Evolutionary conservation across 2,113 vertebrate species (phyloP).

Genomic region (Mandrillus leucophaeus): DNA sequence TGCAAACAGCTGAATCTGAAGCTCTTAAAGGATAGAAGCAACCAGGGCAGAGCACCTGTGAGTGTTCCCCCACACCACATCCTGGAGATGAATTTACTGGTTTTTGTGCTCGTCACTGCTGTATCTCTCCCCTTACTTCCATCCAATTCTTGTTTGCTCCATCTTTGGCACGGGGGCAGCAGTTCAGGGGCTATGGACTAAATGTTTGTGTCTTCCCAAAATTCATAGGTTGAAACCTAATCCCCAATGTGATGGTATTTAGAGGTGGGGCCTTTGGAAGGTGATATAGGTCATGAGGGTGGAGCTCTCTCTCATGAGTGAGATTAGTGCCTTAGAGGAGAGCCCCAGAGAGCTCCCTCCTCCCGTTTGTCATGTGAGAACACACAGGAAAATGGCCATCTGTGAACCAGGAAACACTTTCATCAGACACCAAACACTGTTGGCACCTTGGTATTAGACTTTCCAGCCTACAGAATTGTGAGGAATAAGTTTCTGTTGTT

Average conservation of each 20-base stretch:
- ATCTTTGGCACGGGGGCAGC: background rate
- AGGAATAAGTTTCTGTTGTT: background rate
- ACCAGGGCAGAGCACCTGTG: background rate
- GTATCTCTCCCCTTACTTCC: no score
- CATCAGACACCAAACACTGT: background rate
- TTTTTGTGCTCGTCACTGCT: background rate
- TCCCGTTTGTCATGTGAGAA: background rate
- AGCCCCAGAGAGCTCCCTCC: background rate
- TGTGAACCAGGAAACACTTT: background rate
- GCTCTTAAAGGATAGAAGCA: background rate
- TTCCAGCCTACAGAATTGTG: background rate
- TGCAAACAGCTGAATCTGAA: background rate
- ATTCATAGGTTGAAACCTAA: background rate
- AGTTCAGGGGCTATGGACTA: background rate
- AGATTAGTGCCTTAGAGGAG: background rate
- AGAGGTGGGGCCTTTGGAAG: background rate
- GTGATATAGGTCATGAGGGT: background rate
- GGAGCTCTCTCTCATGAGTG: background rate
- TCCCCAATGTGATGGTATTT: background rate
- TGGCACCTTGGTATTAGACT: background rate
- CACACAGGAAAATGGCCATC: background rate
- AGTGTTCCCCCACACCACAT: fast-evolving
- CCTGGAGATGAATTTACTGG: background rate
- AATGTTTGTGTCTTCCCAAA: background rate
- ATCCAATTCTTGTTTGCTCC: background rate